Conservation (phyloP, 2,797 vertebrate genomes). For the Intellagama lesueurii region DNA sequence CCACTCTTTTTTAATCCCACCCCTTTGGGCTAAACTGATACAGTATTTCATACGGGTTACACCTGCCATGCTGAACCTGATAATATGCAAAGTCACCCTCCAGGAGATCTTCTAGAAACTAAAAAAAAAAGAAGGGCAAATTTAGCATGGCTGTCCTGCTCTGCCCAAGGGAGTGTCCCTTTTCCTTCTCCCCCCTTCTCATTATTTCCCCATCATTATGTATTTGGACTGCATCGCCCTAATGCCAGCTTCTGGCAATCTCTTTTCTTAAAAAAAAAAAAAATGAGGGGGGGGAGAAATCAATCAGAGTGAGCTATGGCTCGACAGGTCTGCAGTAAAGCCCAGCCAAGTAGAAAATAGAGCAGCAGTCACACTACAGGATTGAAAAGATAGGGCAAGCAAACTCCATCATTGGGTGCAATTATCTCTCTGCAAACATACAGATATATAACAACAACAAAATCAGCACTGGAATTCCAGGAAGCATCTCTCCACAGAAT, state of each 20-base stretch:
- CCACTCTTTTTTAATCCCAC: too few species aligned
- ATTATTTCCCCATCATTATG: constrained; percentile 36
- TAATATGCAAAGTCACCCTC: neutral
- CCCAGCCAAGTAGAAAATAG: constrained; percentile 92
- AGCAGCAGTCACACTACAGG: constrained; percentile 80
- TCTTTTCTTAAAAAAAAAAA: constrained; percentile 58
- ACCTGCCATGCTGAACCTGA: neutral
- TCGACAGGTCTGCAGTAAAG: constrained; percentile 85
- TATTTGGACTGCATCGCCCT: constrained; percentile 58
- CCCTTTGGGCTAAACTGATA: neutral
- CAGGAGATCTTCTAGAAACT: neutral
- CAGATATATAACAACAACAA: constrained; percentile 15
- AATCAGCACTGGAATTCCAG: constrained; percentile 18
- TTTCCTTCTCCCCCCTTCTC: neutral
- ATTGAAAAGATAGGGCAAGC: constrained; percentile 77
- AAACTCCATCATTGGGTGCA: constrained; percentile 75
- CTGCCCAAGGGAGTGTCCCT: constrained; percentile 24
- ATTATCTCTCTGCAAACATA: constrained; percentile 72
- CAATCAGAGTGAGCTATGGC: constrained; percentile 84
- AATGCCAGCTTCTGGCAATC: constrained; percentile 61
- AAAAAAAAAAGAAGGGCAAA: constrained; percentile 22
- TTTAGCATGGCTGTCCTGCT: constrained; percentile 9
- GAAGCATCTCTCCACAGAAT: constrained; percentile 13
- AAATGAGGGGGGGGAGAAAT: constrained; percentile 76
- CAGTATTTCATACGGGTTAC: too few species aligned